Evolutionary conservation across 2,113 vertebrate genomes (phyloP).

Genomic region (Archilochus colubris): DNA sequence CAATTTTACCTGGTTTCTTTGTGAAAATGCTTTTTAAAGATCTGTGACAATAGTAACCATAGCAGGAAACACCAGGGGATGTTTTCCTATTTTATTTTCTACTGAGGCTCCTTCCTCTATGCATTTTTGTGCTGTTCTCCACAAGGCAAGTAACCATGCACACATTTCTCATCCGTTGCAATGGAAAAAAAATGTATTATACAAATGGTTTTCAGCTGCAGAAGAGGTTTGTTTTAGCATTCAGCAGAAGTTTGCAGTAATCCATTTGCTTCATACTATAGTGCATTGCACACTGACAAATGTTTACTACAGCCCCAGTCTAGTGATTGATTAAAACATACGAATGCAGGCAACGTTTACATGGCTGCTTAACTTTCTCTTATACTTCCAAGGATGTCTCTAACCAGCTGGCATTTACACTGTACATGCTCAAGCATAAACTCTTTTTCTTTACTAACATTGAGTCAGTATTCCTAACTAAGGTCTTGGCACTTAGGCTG

Average conservation of each 20-base stretch:
- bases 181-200: background rate
- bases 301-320: background rate
- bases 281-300: background rate
- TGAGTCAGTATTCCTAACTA: background rate
- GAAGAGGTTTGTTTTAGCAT: background rate
- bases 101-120: background rate
- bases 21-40: background rate
- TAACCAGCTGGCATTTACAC: background rate
- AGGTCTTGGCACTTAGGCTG: background rate
- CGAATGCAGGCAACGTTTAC: background rate
- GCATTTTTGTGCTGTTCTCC: background rate
- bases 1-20: background rate
- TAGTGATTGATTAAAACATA: background rate
- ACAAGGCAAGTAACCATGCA: background rate
- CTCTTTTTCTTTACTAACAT: background rate
- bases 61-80: background rate
- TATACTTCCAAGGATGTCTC: background rate
- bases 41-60: background rate
- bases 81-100: background rate
- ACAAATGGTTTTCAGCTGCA: background rate
- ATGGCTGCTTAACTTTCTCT: background rate
- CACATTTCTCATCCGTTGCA: background rate
- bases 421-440: background rate
- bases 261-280: background rate
- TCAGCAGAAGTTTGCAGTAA: background rate